A percentile compares a stretch with the other conserved stretches of the same genome.
phyloP scores from a whole-genome alignment of 1,140 invertebrate species.

The Pogonus chalceus region DNA sequence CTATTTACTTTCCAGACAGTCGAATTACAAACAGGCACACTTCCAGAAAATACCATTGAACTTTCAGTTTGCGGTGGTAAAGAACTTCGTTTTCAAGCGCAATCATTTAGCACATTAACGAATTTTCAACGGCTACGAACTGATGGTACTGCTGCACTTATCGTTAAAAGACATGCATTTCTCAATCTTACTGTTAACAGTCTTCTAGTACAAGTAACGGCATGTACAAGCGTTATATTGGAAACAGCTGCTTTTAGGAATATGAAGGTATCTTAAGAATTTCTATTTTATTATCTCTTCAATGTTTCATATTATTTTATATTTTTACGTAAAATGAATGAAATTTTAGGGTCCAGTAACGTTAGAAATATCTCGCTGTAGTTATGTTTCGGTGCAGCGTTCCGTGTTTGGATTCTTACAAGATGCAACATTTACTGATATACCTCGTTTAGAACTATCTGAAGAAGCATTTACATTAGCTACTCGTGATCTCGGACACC shows the following conservation, averaged over 20 bases:
- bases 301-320: no score
- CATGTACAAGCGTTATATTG: constrained; percentile 41
- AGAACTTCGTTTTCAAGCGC: constrained; percentile 43
- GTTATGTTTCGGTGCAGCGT: constrained; percentile 45
- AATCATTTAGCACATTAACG: constrained; percentile 35
- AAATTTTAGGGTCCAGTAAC: constrained; percentile 45
- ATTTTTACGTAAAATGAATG: no score
- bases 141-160: constrained; percentile 37
- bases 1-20: constrained; percentile 41
- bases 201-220: constrained; percentile 41
- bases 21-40: constrained; percentile 40
- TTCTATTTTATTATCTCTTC: background rate
- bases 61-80: constrained; percentile 47
- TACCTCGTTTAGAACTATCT: constrained; percentile 41
- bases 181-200: constrained; percentile 41
- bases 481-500: constrained; percentile 37
- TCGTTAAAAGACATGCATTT: constrained; percentile 43
- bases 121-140: constrained; percentile 39
- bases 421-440: constrained; percentile 45
- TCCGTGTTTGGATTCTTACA: constrained; percentile 53
- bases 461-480: constrained; percentile 53
- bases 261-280: constrained; percentile 31
- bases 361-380: constrained; percentile 43
- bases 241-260: constrained; percentile 46
- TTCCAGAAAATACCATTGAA: constrained; percentile 41